Conservation (phyloP, 2,113 vertebrate genomes). For the Isurus oxyrinchus region DNA sequence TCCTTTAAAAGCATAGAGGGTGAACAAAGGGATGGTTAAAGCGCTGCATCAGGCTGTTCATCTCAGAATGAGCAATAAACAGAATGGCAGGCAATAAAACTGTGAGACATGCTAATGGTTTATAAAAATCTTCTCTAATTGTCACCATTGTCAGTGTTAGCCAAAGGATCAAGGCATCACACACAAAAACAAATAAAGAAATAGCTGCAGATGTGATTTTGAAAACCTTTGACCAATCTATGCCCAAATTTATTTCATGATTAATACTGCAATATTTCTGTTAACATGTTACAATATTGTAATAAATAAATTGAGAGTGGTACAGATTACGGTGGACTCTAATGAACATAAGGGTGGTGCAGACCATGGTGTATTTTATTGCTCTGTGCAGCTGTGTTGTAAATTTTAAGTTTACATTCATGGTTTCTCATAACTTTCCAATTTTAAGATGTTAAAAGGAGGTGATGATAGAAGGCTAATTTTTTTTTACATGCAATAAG, state of each 20-base stretch:
- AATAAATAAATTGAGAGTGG: not conserved
- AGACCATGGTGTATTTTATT: not conserved
- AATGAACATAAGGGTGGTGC: not conserved
- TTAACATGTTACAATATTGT: not conserved
- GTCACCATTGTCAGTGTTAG: not conserved
- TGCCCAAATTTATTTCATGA: not conserved
- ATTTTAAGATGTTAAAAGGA: too few species aligned
- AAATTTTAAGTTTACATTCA: not conserved
- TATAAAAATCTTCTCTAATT: slow-evolving; percentile 3
- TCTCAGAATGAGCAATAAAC: not conserved
- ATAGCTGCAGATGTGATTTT: not conserved
- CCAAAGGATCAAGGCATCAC: slow-evolving; percentile 12
- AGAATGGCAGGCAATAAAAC: slow-evolving; percentile 34
- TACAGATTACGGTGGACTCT: not conserved
- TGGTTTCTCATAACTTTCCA: too few species aligned
- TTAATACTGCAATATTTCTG: not conserved
- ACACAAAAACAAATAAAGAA: not conserved
- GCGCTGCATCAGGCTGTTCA: not conserved
- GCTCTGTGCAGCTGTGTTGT: not conserved
- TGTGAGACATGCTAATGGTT: slow-evolving; percentile 30
- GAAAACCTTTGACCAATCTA: not conserved
- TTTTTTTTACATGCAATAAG: too few species aligned
- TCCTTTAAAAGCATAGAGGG: slow-evolving; percentile 4
- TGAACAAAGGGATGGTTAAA: not conserved
- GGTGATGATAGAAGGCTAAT: too few species aligned